A percentile compares a stretch with the other conserved stretches of the same genome.
Evolutionary conservation across 2,888 invertebrate genomes (phyloP).

Genomic region (Theodoxus fluviatilis): DNA sequence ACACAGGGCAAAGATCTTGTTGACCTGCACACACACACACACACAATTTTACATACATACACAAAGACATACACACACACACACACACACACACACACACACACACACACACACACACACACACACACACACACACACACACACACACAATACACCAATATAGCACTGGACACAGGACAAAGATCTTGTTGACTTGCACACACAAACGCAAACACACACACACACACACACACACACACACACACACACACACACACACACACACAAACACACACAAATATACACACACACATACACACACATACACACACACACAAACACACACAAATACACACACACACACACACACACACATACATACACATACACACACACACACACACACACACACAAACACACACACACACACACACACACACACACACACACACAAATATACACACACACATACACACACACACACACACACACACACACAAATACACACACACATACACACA

Average conservation of each 20-base stretch:
- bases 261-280: no score
- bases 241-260: no score
- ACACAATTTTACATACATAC: no score
- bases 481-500: constrained; percentile 4
- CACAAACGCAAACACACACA: no score
- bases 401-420: constrained; percentile 4
- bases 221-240: no score
- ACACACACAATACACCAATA: constrained; percentile 6
- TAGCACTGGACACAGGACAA: no score
- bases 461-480: background rate
- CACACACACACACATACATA: background rate
- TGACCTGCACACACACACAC: no score
- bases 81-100: no score
- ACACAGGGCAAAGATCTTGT: background rate
- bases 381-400: background rate
- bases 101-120: no score
- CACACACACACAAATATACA: background rate
- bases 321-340: constrained; percentile 4
- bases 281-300: no score
- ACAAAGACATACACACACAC: no score
- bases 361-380: constrained; percentile 8
- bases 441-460: constrained; percentile 1
- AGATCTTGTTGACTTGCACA: background rate
- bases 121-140: constrained; percentile 7
- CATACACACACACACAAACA: constrained; percentile 6